These are phyloP conservation scores for Gymnothorax javanicus DNA, from an alignment of 2,797 vertebrate genomes.

Conservation along the genomic window DNA sequence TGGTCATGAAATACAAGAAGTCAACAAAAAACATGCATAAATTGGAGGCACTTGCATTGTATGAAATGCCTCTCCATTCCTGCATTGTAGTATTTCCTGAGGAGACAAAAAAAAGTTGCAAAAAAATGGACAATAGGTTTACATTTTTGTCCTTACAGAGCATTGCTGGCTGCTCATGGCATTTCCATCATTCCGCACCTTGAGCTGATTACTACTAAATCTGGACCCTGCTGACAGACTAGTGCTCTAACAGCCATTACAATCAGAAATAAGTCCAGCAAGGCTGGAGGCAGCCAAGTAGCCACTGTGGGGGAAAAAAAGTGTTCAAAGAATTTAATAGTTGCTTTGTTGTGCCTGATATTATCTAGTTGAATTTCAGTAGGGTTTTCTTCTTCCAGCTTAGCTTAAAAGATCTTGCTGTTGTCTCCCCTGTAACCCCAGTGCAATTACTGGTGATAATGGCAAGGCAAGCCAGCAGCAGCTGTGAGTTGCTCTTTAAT, in stretches of 20 bases:
- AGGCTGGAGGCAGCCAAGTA: constrained; percentile 52
- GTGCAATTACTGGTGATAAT: constrained; percentile 45
- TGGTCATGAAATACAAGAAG: background rate
- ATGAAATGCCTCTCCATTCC: constrained; percentile 18
- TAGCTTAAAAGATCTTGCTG: constrained; percentile 47
- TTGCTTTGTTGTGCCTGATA: constrained; percentile 62
- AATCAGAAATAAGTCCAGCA: constrained; percentile 72
- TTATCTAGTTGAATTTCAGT: constrained; percentile 46
- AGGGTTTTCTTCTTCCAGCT: constrained; percentile 41
- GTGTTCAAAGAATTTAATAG: constrained; percentile 61
- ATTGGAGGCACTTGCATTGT: constrained; percentile 20
- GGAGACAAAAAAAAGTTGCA: constrained; percentile 10
- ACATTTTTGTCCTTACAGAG: constrained; percentile 49
- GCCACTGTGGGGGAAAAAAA: constrained; percentile 51
- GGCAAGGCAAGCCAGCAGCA: constrained; percentile 53
- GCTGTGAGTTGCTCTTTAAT: constrained; percentile 37
- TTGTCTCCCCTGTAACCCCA: constrained; percentile 53
- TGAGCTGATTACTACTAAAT: constrained; percentile 69
- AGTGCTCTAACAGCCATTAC: constrained; percentile 71
- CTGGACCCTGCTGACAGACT: constrained; percentile 76
- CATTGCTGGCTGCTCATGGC: constrained; percentile 57
- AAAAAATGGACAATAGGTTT: constrained; percentile 21
- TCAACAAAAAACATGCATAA: background rate
- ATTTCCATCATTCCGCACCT: constrained; percentile 75
- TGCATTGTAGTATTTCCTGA: constrained; percentile 19